Percentiles rank a stretch among this genome's conserved stretches.
Evolutionary conservation across 2,888 invertebrate species (phyloP).

Genomic region (Thereva unica): DNA sequence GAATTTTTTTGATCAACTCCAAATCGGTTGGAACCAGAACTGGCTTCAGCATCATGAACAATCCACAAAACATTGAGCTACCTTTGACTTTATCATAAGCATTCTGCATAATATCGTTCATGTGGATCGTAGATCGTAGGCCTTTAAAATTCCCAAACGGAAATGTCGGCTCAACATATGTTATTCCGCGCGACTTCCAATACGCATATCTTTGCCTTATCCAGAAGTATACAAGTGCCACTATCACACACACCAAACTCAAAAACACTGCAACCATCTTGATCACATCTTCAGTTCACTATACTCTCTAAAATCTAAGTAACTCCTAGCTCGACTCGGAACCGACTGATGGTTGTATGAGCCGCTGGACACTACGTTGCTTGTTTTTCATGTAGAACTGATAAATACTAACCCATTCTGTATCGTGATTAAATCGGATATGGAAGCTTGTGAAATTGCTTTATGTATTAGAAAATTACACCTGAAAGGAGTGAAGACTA

Average conservation of each 20-base stretch:
- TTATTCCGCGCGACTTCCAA: constrained; percentile 46
- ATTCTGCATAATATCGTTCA: constrained; percentile 47
- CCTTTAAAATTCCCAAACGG: constrained; percentile 47
- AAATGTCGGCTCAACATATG: constrained; percentile 50
- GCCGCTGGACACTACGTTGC: no score
- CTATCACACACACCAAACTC: background rate
- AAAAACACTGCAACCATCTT: background rate
- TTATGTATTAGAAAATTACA: no score
- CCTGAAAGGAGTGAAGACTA: no score
- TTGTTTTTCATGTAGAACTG: no score
- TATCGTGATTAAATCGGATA: no score
- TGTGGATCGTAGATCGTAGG: constrained; percentile 44
- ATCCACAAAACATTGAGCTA: constrained; percentile 49
- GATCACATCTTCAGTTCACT: background rate
- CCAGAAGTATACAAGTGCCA: constrained; percentile 19
- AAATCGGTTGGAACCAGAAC: constrained; percentile 45
- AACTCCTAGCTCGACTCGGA: no score
- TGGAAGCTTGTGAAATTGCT: no score
- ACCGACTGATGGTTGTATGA: no score
- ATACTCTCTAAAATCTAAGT: no score
- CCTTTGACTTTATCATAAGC: constrained; percentile 49
- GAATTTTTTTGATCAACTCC: constrained; percentile 47
- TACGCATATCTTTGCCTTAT: constrained; percentile 44
- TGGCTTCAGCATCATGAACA: constrained; percentile 40
- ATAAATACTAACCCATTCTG: no score